A percentile compares a stretch with the other conserved stretches of the same genome.
Conservation (phyloP, 2,113 vertebrate genomes). For the Bos indicus region DNA sequence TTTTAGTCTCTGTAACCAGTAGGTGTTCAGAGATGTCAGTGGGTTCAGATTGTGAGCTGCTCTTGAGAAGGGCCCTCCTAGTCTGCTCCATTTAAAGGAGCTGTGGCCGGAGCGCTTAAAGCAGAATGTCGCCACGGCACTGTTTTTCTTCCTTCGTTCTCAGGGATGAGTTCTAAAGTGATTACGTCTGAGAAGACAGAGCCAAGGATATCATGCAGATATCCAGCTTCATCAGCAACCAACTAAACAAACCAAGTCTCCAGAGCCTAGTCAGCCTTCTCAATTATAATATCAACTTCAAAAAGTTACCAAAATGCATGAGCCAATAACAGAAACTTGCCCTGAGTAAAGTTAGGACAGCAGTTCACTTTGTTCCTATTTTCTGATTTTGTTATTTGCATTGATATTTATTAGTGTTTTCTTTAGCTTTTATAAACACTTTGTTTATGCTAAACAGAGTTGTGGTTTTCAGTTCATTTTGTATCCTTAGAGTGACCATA, state of each 20-base stretch:
- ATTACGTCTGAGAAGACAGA: neutral
- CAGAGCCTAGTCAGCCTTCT: neutral
- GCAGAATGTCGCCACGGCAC: rapidly evolving
- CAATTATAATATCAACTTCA: neutral
- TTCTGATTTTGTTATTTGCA: neutral
- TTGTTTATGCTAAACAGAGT: neutral
- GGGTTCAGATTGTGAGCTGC: neutral
- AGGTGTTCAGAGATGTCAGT: neutral
- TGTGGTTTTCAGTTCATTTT: conserved; percentile 9
- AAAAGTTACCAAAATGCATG: neutral
- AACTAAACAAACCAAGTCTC: neutral
- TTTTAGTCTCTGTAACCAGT: neutral
- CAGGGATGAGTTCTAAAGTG: neutral
- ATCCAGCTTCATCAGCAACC: neutral
- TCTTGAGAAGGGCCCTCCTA: neutral
- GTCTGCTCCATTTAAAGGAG: neutral
- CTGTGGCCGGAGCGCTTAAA: neutral
- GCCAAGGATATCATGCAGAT: conserved; percentile 15
- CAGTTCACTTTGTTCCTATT: neutral
- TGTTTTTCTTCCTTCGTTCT: neutral
- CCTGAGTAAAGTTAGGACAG: neutral
- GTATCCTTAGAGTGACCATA: neutral
- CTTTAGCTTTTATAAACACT: conserved; percentile 16
- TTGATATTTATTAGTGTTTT: neutral
- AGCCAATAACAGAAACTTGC: neutral